Conservation (phyloP, 2,797 vertebrate species). For the Siniperca scherzeri region DNA sequence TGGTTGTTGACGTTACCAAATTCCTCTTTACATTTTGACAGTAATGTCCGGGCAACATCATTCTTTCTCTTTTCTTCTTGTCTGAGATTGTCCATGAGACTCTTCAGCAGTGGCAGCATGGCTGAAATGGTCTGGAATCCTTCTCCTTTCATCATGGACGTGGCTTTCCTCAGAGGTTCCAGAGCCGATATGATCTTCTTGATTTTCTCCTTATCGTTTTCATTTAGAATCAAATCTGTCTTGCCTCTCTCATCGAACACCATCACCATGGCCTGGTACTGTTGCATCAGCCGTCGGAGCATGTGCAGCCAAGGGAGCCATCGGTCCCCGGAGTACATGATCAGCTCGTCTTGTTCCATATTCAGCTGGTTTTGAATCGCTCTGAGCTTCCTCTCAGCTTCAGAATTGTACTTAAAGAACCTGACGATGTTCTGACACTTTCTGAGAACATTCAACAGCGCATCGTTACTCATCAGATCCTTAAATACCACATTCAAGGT, state of each 20-base stretch:
- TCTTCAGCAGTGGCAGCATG: slow-evolving; percentile 7
- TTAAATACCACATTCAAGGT: slow-evolving; percentile 9
- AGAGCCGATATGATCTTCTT: background rate
- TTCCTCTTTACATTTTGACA: background rate
- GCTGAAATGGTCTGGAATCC: slow-evolving; percentile 19
- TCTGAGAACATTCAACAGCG: slow-evolving; percentile 1
- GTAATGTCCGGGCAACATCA: background rate
- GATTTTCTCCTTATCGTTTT: background rate
- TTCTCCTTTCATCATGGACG: background rate
- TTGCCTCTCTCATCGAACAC: background rate
- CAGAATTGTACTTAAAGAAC: slow-evolving; percentile 10
- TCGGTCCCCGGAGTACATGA: background rate
- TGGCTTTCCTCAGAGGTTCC: background rate
- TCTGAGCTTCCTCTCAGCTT: slow-evolving; percentile 8
- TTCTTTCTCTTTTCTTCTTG: background rate
- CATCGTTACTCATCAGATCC: background rate
- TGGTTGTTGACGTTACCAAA: slow-evolving; percentile 16
- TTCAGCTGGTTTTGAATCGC: background rate
- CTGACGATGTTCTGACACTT: slow-evolving; percentile 16
- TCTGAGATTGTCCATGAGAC: background rate
- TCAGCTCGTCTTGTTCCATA: background rate
- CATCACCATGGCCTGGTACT: background rate
- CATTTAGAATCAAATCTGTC: background rate
- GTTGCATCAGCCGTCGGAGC: background rate
- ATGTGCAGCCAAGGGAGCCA: slow-evolving; percentile 13